Evolutionary conservation across 2,888 invertebrate species (phyloP).

Genomic region (Stomorhina lunata): DNA sequence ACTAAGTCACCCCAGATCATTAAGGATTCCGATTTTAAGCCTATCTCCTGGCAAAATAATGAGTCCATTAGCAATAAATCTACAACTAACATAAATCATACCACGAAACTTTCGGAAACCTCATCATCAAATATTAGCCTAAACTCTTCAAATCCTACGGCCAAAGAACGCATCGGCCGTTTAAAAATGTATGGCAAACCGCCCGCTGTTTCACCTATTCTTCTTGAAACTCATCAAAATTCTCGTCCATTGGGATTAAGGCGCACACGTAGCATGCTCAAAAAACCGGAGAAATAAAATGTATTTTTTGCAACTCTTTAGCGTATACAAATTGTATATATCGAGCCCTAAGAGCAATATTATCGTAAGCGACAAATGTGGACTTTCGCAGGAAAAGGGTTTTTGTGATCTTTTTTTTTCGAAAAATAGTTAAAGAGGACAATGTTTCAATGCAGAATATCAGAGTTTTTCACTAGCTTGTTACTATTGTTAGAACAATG

Average conservation of each 20-base stretch:
- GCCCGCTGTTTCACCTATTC: slow-evolving; percentile 69
- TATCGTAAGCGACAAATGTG: too few relatives aligned
- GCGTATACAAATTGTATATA: too few relatives aligned
- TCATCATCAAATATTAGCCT: slow-evolving; percentile 52
- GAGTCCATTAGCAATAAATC: slow-evolving; percentile 28
- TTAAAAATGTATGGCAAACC: slow-evolving; percentile 70
- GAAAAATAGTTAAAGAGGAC: too few relatives aligned
- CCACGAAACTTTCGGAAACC: slow-evolving; percentile 41
- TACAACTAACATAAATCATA: neutral
- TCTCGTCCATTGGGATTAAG: slow-evolving; percentile 68
- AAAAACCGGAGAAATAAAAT: slow-evolving; percentile 15
- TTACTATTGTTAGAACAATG: too few relatives aligned
- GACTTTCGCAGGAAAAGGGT: too few relatives aligned
- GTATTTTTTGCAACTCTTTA: too few relatives aligned
- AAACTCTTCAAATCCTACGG: slow-evolving; percentile 66
- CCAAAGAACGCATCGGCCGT: slow-evolving; percentile 68
- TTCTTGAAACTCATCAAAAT: slow-evolving; percentile 60
- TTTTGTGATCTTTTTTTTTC: too few relatives aligned
- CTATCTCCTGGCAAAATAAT: slow-evolving; percentile 68
- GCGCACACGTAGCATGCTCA: slow-evolving; percentile 60
- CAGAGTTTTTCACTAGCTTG: too few relatives aligned
- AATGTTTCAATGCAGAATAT: too few relatives aligned
- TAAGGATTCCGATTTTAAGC: slow-evolving; percentile 67
- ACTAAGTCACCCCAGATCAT: neutral
- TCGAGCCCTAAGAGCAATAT: too few relatives aligned